Evolutionary conservation across 2,888 invertebrate genomes (phyloP).

Genomic region (Pterobdella sp.): DNA sequence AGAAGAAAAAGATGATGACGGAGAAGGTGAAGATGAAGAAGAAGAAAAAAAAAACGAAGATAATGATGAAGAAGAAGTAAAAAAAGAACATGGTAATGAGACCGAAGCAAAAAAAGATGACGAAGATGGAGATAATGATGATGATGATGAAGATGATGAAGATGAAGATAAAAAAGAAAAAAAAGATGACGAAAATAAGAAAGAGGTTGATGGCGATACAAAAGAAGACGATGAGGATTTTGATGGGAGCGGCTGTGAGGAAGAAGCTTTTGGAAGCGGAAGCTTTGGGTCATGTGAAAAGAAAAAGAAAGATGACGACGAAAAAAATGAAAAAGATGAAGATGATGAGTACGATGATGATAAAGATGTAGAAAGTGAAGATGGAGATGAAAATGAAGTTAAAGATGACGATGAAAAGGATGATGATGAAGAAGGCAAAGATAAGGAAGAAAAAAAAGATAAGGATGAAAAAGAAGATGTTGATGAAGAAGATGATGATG

Average conservation of each 20-base stretch:
- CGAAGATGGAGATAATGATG: slow-evolving; percentile 1
- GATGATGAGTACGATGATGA: slow-evolving; percentile 1
- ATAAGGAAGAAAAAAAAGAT: slow-evolving; percentile 10
- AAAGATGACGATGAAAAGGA: slow-evolving; percentile 6
- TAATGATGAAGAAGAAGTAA: neutral
- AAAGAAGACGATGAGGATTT: neutral
- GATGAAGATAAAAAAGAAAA: neutral
- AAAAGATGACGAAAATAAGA: neutral
- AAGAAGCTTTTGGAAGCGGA: neutral
- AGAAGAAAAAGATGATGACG: slow-evolving; percentile 5
- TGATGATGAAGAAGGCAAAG: slow-evolving; percentile 12
- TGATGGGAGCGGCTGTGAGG: neutral
- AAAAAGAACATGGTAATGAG: slow-evolving; percentile 1
- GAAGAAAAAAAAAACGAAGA: neutral
- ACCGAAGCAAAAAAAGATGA: neutral
- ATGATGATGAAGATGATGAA: neutral
- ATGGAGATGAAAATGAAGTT: neutral
- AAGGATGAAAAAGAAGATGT: neutral
- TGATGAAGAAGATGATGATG: slow-evolving; percentile 16
- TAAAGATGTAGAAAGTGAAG: neutral
- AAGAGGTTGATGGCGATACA: slow-evolving; percentile 9
- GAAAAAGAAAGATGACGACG: slow-evolving; percentile 3
- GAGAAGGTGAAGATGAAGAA: neutral
- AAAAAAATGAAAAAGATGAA: neutral
- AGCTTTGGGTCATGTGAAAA: neutral